These are phyloP conservation scores for Pimpla rufipes DNA, from an alignment of 2,888 invertebrate species.

Conservation along the genomic window DNA sequence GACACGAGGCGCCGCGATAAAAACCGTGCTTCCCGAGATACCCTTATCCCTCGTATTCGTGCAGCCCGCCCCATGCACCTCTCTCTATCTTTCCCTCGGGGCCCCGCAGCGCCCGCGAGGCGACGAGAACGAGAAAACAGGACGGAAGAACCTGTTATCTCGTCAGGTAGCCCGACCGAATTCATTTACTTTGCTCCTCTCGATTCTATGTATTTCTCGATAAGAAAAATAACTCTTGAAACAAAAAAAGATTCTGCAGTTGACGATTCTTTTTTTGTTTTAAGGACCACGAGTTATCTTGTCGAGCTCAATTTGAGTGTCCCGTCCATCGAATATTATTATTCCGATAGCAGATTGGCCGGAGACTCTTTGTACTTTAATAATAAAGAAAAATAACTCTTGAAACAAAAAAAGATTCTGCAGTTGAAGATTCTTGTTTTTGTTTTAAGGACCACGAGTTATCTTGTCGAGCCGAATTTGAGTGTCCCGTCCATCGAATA, in stretches of 20 bases:
- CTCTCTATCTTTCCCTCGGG: slow-evolving; percentile 19
- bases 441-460: too few relatives aligned
- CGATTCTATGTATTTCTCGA: slow-evolving; percentile 37
- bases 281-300: neutral
- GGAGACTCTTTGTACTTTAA: slow-evolving; percentile 25
- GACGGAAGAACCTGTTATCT: slow-evolving; percentile 75
- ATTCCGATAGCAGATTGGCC: slow-evolving; percentile 12
- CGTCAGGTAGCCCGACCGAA: slow-evolving; percentile 75
- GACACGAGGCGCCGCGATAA: slow-evolving; percentile 75
- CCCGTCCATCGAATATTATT: neutral
- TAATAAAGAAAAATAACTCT: slow-evolving; percentile 36
- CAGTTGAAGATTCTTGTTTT: neutral
- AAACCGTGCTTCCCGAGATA: slow-evolving; percentile 79
- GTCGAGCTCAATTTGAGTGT: neutral
- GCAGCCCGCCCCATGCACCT: slow-evolving; percentile 31
- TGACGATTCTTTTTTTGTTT: neutral
- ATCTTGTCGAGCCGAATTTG: too few relatives aligned
- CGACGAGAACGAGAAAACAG: slow-evolving; percentile 20
- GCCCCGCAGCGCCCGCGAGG: slow-evolving; percentile 32
- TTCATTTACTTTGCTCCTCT: slow-evolving; percentile 63
- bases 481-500: too few relatives aligned
- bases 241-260: neutral
- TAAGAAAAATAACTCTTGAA: slow-evolving; percentile 21
- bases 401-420: neutral
- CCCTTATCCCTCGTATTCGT: slow-evolving; percentile 73